These are phyloP conservation scores for Micrasema longulum DNA, from an alignment of 1,140 invertebrate genomes.

Conservation along the genomic window DNA sequence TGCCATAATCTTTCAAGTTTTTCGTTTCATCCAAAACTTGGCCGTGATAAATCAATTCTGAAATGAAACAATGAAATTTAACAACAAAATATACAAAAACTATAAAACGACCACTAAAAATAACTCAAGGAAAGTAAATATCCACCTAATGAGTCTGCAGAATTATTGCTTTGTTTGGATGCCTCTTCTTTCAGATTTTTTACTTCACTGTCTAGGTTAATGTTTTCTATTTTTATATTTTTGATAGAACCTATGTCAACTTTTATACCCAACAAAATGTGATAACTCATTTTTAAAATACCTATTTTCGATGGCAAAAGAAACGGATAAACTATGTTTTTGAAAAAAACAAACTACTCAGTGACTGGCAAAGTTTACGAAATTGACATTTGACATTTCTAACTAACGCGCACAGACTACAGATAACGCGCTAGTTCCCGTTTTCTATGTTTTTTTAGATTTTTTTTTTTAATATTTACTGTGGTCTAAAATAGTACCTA, in stretches of 20 bases:
- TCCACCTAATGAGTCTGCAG: conserved; percentile 41
- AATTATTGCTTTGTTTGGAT: conserved; percentile 43
- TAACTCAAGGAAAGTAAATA: background rate
- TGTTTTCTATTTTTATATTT: conserved; percentile 20
- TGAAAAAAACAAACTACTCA: conserved; percentile 14
- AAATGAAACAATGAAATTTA: conserved; percentile 21
- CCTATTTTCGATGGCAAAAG: background rate
- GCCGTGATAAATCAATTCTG: conserved; percentile 50
- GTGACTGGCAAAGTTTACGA: conserved; percentile 13
- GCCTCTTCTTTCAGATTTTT: conserved; percentile 46
- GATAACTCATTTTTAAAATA: conserved; percentile 10
- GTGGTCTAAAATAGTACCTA: too few relatives aligned
- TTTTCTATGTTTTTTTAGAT: too few relatives aligned
- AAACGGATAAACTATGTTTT: too few relatives aligned
- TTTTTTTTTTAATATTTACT: too few relatives aligned
- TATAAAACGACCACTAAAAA: background rate
- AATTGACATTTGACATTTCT: conserved; percentile 29
- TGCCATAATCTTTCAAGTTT: conserved; percentile 41
- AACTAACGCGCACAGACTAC: too few relatives aligned
- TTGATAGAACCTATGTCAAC: conserved; percentile 31
- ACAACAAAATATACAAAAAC: too few relatives aligned
- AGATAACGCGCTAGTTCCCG: too few relatives aligned
- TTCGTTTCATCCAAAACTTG: conserved; percentile 47
- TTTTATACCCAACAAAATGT: conserved; percentile 39
- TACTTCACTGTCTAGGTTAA: conserved; percentile 32